These are phyloP conservation scores for Allobates femoralis DNA, from an alignment of 2,797 vertebrate genomes.

Conservation along the genomic window DNA sequence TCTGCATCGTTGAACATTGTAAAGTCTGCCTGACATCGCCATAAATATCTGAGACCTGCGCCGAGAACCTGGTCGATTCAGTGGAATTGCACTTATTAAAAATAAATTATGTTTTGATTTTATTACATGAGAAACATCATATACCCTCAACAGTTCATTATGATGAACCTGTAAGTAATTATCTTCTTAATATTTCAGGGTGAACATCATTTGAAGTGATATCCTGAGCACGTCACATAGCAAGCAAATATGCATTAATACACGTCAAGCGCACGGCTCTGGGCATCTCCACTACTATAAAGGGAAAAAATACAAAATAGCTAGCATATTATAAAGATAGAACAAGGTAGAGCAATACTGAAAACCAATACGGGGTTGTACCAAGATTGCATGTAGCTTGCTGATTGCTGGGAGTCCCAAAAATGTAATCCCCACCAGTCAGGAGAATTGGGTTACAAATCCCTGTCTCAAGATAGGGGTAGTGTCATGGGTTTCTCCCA, in stretches of 20 bases:
- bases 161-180: slow-evolving; percentile 15
- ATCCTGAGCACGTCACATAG: neutral
- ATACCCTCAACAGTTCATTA: slow-evolving; percentile 13
- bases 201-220: neutral
- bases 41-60: slow-evolving; percentile 27
- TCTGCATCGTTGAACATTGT: slow-evolving; percentile 28
- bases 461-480: too few relatives aligned
- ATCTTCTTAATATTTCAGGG: slow-evolving; percentile 3
- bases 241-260: neutral
- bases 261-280: neutral
- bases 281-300: neutral
- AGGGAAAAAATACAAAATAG: neutral
- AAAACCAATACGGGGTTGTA: too few relatives aligned
- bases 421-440: too few relatives aligned
- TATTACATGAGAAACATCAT: slow-evolving; percentile 29
- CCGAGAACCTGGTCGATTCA: slow-evolving; percentile 11
- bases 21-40: slow-evolving; percentile 19
- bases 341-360: too few relatives aligned
- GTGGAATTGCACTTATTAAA: slow-evolving; percentile 16
- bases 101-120: slow-evolving; percentile 35
- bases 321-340: too few relatives aligned
- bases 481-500: too few relatives aligned
- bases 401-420: too few relatives aligned
- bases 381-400: too few relatives aligned
- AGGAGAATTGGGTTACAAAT: too few relatives aligned